Conservation (phyloP, 2,888 invertebrate species). For the Tipula confusa region DNA sequence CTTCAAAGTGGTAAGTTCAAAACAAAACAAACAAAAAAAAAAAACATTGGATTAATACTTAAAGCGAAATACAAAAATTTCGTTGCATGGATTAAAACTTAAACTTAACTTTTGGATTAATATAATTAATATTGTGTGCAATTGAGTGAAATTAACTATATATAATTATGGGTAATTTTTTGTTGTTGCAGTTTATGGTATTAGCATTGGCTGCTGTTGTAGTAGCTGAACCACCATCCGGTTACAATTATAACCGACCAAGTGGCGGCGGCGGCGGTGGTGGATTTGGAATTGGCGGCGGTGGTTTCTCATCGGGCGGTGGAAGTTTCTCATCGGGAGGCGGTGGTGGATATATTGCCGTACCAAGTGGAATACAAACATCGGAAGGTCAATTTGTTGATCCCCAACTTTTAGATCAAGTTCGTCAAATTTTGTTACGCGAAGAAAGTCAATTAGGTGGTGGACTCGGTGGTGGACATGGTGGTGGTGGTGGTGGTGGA, state of each 20-base stretch:
- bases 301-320: slow-evolving; percentile 46
- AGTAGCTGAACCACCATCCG: slow-evolving; percentile 70
- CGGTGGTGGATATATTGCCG: slow-evolving; percentile 70
- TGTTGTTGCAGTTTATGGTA: slow-evolving; percentile 69
- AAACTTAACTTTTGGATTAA: slow-evolving; percentile 27
- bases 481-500: slow-evolving; percentile 54
- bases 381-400: slow-evolving; percentile 81
- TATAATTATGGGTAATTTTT: slow-evolving; percentile 31
- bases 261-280: slow-evolving; percentile 53
- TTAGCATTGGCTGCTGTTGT: slow-evolving; percentile 71
- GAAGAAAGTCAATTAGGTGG: slow-evolving; percentile 64
- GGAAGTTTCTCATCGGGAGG: slow-evolving; percentile 50
- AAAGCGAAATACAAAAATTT: slow-evolving; percentile 33
- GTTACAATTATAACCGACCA: slow-evolving; percentile 71
- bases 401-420: slow-evolving; percentile 72
- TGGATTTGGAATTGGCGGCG: slow-evolving; percentile 51
- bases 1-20: slow-evolving; percentile 51
- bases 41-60: not conserved
- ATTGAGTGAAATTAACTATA: slow-evolving; percentile 28
- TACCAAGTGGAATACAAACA: slow-evolving; percentile 73
- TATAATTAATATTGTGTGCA: slow-evolving; percentile 21
- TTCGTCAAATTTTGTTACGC: slow-evolving; percentile 77
- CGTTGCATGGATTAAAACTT: slow-evolving; percentile 27
- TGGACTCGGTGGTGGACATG: slow-evolving; percentile 51
- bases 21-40: too few relatives aligned